A percentile compares a stretch with the other conserved stretches of the same genome.
Conservation (phyloP, 1,140 invertebrate genomes). For the Helicoverpa armigera region DNA sequence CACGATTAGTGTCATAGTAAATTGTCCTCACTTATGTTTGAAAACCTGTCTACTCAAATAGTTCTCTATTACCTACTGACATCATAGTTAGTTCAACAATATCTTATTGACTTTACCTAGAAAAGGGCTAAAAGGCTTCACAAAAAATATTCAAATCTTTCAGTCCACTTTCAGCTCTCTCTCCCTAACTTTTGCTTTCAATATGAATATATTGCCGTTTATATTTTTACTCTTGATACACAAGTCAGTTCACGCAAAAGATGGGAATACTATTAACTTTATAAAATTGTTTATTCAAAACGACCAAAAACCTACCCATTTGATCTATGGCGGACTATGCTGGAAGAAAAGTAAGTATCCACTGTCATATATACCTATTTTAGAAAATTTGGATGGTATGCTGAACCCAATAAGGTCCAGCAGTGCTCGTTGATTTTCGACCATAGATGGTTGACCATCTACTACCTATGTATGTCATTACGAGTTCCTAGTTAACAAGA, state of each 20-base stretch:
- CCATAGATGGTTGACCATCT: too few relatives aligned
- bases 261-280: conserved; percentile 58
- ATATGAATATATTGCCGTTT: not conserved
- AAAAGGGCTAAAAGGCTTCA: not conserved
- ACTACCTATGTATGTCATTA: too few relatives aligned
- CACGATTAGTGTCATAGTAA: not conserved
- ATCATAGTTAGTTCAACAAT: conserved; percentile 10
- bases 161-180: not conserved
- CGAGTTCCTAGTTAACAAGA: too few relatives aligned
- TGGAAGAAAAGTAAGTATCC: conserved; percentile 66
- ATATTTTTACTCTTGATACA: conserved; percentile 5
- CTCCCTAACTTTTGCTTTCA: not conserved
- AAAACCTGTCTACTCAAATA: conserved; percentile 10
- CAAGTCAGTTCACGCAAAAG: conserved; percentile 39
- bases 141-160: not conserved
- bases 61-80: not conserved
- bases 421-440: too few relatives aligned
- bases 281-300: conserved; percentile 67
- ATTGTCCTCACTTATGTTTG: conserved; percentile 33
- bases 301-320: conserved; percentile 65
- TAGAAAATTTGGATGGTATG: too few relatives aligned
- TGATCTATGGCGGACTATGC: conserved; percentile 63
- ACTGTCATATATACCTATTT: conserved; percentile 5
- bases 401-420: too few relatives aligned
- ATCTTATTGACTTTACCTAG: conserved; percentile 5